Base-by-base conservation (phyloP, 2,888 invertebrate genomes). In the Epicampocera succincta region DNA sequence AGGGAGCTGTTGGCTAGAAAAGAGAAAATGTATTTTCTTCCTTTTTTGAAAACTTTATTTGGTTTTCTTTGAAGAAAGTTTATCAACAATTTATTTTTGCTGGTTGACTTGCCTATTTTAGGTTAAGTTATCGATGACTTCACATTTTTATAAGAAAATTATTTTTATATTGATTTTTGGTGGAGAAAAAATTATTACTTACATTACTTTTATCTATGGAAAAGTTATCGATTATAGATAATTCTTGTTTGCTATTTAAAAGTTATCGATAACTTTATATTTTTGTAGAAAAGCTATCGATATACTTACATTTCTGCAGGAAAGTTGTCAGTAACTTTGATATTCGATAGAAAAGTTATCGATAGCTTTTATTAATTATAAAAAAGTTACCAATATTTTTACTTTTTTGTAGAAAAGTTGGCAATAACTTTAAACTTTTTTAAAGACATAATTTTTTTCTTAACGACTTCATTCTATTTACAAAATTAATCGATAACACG, bases 161-260 rank as follows among this genome's bases (percentile, higher is more conserved):
- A 11, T 38, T 25, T n/a, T n/a, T n/a, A n/a, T n/a, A n/a, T n/a
- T n/a, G n/a, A n/a, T n/a, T n/a, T n/a, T n/a, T n/a, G n/a, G n/a
- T n/a, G n/a, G n/a, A n/a, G n/a, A 25, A 25, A 25, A 25, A 25
- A 5, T 25, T n/a, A n/a, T n/a, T n/a, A n/a, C n/a, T 25, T 25
- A 25, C 25, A 3, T 25, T 25, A 3, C 25, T 25, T 3, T 5
- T 25, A 5, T 5, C 2, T 25, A 25, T 25, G 25, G 1, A 6
- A 33, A 5, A 56, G 38, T 9, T 44, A 60, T 44, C 15, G 44
- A 44, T 44, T n/a, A n/a, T n/a, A n/a, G n/a, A n/a, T n/a, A n/a
- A n/a, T n/a, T n/a, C n/a, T n/a, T n/a, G n/a, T 25, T 25, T 25
- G 13, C 2, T 3, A 4, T 44, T 25, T 21, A n/a, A 25, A 44